A percentile compares a stretch with the other conserved stretches of the same genome.
Evolutionary conservation across 1,140 invertebrate species (phyloP).

Genomic region (Formica selysi): DNA sequence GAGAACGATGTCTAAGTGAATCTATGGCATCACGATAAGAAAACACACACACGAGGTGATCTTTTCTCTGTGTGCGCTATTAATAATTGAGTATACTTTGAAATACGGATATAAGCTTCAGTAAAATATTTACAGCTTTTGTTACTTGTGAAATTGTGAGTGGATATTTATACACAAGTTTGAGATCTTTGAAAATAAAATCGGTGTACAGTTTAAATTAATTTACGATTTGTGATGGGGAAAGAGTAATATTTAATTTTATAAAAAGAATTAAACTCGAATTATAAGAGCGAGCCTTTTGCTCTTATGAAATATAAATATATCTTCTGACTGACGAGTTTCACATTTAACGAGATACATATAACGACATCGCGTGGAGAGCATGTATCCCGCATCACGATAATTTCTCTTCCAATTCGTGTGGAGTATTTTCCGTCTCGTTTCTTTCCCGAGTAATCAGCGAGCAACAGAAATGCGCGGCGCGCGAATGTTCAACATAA

Average conservation of each 20-base stretch:
- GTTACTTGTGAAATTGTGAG: background rate
- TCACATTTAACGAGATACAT: slow-evolving; percentile 11
- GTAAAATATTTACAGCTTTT: background rate
- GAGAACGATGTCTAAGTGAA: background rate
- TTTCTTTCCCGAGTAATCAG: slow-evolving; percentile 43
- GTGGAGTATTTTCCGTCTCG: slow-evolving; percentile 5
- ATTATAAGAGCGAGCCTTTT: background rate
- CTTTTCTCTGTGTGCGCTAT: background rate
- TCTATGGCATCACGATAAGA: background rate
- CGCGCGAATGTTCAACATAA: slow-evolving; percentile 56
- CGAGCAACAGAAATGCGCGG: background rate
- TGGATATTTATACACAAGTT: background rate
- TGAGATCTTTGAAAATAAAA: background rate
- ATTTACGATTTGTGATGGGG: background rate
- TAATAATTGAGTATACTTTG: background rate
- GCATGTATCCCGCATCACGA: slow-evolving; percentile 27
- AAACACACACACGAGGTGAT: background rate
- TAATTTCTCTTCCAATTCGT: slow-evolving; percentile 54
- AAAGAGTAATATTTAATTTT: background rate
- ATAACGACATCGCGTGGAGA: background rate
- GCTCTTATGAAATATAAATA: background rate
- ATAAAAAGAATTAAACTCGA: background rate
- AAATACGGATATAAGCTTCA: background rate
- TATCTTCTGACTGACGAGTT: background rate
- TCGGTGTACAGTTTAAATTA: background rate